Base-by-base conservation (phyloP, 1,140 invertebrate genomes). In the Heliconius hermathena region DNA sequence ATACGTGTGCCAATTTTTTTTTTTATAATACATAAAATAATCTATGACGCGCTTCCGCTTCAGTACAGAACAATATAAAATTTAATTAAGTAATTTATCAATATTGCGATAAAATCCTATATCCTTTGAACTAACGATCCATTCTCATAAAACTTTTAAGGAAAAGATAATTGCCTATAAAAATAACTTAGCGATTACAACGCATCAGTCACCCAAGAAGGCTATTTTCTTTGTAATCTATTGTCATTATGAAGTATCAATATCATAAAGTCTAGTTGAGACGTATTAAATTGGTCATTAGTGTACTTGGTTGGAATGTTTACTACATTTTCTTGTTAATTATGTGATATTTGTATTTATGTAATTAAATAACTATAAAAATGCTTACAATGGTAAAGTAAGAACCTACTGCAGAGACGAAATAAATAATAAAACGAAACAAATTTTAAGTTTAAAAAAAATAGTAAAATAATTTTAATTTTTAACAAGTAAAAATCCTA, bases 111-210 rank as follows among this genome's bases (percentile, higher is more conserved):
- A 77, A 74, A 70, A 78, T 73, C 72, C 41, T 73, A 78, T 78
- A 29, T 79, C 78, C 78, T 52, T 52, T 52, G 71, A 74, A 38
- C 16, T 36, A 71, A 52, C 76, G 78, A 80, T 76, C 49, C 60
- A 36, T 54, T 80, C 52, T 73, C 79, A 73, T 76, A 57, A 71
- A 66, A n/a, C 74, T 83, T 74, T 83, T 83, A 83, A 70, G 71
- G 71, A 33, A n/a, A 38, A 70, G 57, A 74, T 81, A 78, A 81
- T 78, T 71, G 76, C 57, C 60, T n/a, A 83, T 83, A 83, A 81
- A 83, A 83, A 83, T 81, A 79, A 77, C 71, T 79, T 77, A 74
- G 71, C 71, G 66, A 74, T 81, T 79, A 83, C 22, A 41, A 33
- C 41, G 46, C 29, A 26, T 73, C 26, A 38, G 78, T 79, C 75